A percentile compares a stretch with the other conserved stretches of the same genome.
Conservation (phyloP, 2,888 invertebrate species). For the Stenotaenia linearis region DNA sequence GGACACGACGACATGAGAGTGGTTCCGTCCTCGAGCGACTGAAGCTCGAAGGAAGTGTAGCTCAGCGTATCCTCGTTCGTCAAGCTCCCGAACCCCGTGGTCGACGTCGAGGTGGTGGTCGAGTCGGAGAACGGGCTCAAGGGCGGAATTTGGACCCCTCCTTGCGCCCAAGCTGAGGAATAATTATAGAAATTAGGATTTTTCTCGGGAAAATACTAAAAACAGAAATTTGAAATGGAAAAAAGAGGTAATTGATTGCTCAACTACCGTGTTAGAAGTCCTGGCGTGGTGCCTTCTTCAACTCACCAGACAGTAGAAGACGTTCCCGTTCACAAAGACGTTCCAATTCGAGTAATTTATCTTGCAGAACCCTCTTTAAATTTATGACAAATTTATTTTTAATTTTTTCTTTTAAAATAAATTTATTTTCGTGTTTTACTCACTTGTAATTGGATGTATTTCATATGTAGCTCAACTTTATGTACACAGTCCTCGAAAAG, state of each 20-base stretch:
- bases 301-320: conserved; percentile 55
- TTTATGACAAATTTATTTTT: not conserved
- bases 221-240: not conserved
- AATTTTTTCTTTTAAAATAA: not conserved
- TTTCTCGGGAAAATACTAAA: too few relatives aligned
- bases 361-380: conserved; percentile 57
- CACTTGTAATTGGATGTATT: conserved; percentile 73
- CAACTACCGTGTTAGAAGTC: conserved; percentile 27
- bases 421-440: not conserved
- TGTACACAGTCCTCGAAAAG: conserved; percentile 93
- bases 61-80: conserved; percentile 33
- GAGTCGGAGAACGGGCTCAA: conserved; percentile 34
- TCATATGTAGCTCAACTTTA: conserved; percentile 88
- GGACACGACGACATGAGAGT: conserved; percentile 35
- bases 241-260: not conserved
- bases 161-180: not conserved
- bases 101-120: conserved; percentile 33
- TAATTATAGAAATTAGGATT: not conserved
- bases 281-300: conserved; percentile 9
- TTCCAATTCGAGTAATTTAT: conserved; percentile 77
- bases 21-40: conserved; percentile 34
- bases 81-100: conserved; percentile 33
- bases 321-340: conserved; percentile 72
- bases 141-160: conserved; percentile 17
- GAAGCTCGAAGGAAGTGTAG: conserved; percentile 33